Evolutionary conservation across 2,797 vertebrate species (phyloP), one percentile per base, ranked within the genome.

Genomic region (Xiphophorus birchmanni): DNA sequence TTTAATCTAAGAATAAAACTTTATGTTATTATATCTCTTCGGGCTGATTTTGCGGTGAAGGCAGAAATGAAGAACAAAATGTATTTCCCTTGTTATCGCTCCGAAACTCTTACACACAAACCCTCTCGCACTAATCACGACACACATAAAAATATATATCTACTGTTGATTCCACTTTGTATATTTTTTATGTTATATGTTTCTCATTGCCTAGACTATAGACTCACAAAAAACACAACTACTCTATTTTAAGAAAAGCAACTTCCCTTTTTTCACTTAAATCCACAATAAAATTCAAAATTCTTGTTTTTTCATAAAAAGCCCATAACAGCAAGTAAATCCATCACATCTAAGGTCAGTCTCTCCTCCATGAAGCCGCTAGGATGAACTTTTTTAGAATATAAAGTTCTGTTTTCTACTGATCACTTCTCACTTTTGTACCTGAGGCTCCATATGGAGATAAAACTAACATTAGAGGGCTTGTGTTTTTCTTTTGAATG

Each of bases 391-490:
- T 26, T 54, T 54, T 26, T 54, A 26, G 17, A 17, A 21, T 50
- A 50, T 50, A 50, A 21, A 50, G 9, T 54, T 54, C 23, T 54
- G 23, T 54, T 54, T 54, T 54, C 52, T 10, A 32, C 60, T 35
- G 1, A 35, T 63, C 29, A 35, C 32, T 35, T 15, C 60, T 63
- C 15, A 35, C 32, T 29, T 63, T 63, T 63, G 13, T 35, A 63
- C 58, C n/a, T 63, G 29, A 2, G 0, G 29, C 29, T 63, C 32
- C 5, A 63, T 35, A 35, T 35, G 32, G 60, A 63, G 15, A 63
- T 63, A 3, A 6, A 35, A 17, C 60, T 63, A 83, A 79, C 88
- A 86, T 91, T 87, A 89, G 13, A 88, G 87, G 74, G 3, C 15
- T 26, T 69, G 65, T 18, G 56, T 84, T 65, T 37, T 74, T 72